Evolutionary conservation across 2,888 invertebrate genomes (phyloP).

Genomic region (Eristalis arbustorum): DNA sequence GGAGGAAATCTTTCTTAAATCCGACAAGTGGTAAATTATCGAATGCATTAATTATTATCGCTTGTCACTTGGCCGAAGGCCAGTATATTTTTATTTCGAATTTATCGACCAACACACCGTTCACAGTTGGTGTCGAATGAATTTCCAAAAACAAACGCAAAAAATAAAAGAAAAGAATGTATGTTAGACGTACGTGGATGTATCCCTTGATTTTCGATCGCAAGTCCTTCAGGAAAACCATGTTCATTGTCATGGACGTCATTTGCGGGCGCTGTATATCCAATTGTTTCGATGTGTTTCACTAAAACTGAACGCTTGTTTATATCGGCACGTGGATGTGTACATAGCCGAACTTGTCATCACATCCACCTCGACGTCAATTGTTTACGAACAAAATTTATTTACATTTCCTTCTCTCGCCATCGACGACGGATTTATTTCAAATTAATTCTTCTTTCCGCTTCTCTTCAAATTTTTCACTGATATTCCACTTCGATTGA

Average conservation of each 20-base stretch:
- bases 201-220: slow-evolving; percentile 80
- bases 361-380: slow-evolving; percentile 11
- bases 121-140: background rate
- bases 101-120: background rate
- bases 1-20: background rate
- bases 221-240: slow-evolving; percentile 80
- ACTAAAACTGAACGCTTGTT: slow-evolving; percentile 31
- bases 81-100: slow-evolving; percentile 8
- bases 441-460: background rate
- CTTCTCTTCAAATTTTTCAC: slow-evolving; percentile 13
- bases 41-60: slow-evolving; percentile 1
- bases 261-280: slow-evolving; percentile 71
- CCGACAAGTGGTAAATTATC: slow-evolving; percentile 32
- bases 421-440: background rate
- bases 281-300: slow-evolving; percentile 16
- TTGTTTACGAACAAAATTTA: slow-evolving; percentile 12
- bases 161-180: slow-evolving; percentile 1
- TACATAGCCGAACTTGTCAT: slow-evolving; percentile 43
- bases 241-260: slow-evolving; percentile 79
- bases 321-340: slow-evolving; percentile 34
- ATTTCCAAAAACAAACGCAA: background rate
- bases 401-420: background rate
- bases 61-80: slow-evolving; percentile 25
- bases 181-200: slow-evolving; percentile 78
- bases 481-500: slow-evolving; percentile 2